Percentiles rank a stretch among this genome's conserved stretches.
These are phyloP conservation scores for Drosophila nasuta DNA, from an alignment of 1,140 invertebrate genomes.

Conservation along the genomic window DNA sequence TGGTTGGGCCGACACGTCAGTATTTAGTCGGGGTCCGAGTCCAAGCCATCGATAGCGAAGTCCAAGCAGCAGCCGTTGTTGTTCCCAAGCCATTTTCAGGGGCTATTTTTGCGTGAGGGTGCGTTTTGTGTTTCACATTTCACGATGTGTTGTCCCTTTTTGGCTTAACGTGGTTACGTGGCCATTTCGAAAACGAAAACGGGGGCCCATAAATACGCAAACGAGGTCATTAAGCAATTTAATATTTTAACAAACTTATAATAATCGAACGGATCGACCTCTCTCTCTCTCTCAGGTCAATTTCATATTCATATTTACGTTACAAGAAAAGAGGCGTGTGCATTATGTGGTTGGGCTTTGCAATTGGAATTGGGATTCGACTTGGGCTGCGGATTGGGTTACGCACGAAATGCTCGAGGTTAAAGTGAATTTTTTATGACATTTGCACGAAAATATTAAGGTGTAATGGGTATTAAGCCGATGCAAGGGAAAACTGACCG, in stretches of 20 bases:
- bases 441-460: slow-evolving; percentile 80
- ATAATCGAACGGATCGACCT: slow-evolving; percentile 70
- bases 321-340: background rate
- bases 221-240: slow-evolving; percentile 82
- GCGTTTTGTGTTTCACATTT: too few species aligned
- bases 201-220: slow-evolving; percentile 52
- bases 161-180: slow-evolving; percentile 62
- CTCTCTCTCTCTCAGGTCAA: background rate
- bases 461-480: slow-evolving; percentile 76
- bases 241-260: slow-evolving; percentile 82
- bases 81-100: slow-evolving; percentile 53
- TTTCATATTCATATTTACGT: slow-evolving; percentile 2
- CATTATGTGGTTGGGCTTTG: slow-evolving; percentile 24
- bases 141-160: slow-evolving; percentile 35
- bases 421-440: slow-evolving; percentile 79
- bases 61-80: slow-evolving; percentile 54
- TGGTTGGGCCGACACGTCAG: slow-evolving; percentile 67
- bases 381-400: slow-evolving; percentile 60
- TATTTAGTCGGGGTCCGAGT: slow-evolving; percentile 27
- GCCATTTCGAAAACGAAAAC: slow-evolving; percentile 40
- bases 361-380: too few species aligned
- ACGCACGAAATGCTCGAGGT: slow-evolving; percentile 58
- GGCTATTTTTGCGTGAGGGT: slow-evolving; percentile 4
- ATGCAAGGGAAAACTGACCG: slow-evolving; percentile 47
- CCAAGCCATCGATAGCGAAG: slow-evolving; percentile 14